Conservation (phyloP, 2,797 vertebrate genomes). For the Rhyacichthys aspro region DNA sequence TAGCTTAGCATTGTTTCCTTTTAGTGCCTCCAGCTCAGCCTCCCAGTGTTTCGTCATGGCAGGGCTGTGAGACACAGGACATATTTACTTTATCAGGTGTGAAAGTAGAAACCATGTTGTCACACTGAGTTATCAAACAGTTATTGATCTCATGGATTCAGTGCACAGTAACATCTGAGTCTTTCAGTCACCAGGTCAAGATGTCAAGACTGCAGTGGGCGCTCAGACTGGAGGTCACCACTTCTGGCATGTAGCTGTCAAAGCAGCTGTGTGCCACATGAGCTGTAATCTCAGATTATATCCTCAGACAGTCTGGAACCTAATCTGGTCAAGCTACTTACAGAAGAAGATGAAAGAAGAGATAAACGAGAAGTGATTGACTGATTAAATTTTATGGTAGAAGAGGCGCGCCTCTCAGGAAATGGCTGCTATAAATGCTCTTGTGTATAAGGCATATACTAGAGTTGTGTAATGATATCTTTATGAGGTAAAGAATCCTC, state of each 20-base stretch:
- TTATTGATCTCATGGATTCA: background rate
- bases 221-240: constrained; percentile 22
- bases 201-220: constrained; percentile 29
- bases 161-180: background rate
- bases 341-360: constrained; percentile 38
- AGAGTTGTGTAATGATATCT: constrained; percentile 13
- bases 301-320: constrained; percentile 45
- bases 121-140: background rate
- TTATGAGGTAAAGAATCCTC: constrained; percentile 13
- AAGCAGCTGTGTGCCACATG: constrained; percentile 53
- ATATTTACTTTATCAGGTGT: constrained; percentile 8
- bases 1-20: constrained; percentile 98
- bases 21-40: constrained; percentile 95
- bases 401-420: constrained; percentile 8
- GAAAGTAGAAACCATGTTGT: background rate
- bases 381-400: constrained; percentile 29
- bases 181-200: constrained; percentile 1
- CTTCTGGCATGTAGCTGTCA: constrained; percentile 28
- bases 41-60: constrained; percentile 99
- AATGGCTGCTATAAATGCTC: background rate
- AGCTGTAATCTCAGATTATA: constrained; percentile 71
- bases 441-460: background rate
- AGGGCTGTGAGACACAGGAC: constrained; percentile 79
- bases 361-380: constrained; percentile 30
- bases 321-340: constrained; percentile 66